Evolutionary conservation across 2,797 vertebrate genomes (phyloP).

Genomic region (Benthosema pterotum): DNA sequence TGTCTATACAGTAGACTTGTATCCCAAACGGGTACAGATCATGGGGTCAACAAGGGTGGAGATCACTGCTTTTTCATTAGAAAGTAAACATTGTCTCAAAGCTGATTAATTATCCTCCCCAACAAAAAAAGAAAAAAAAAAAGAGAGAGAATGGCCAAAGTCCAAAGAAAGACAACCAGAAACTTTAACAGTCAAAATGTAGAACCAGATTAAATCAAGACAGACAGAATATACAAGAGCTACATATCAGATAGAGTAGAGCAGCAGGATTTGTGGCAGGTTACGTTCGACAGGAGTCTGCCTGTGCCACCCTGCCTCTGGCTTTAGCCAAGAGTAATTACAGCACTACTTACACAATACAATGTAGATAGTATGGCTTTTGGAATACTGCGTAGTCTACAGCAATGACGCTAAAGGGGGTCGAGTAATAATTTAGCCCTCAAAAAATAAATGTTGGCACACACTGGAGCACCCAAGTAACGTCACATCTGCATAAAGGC

Average conservation of each 20-base stretch:
- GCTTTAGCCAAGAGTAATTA: not conserved
- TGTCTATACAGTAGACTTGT: not conserved
- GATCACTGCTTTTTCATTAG: not conserved
- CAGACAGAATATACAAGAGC: not conserved
- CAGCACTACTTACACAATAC: not conserved
- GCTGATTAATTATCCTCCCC: not conserved
- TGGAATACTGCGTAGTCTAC: slow-evolving; percentile 29
- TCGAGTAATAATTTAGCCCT: no score
- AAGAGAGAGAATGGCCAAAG: not conserved
- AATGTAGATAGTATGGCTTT: slow-evolving; percentile 34
- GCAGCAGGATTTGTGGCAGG: not conserved
- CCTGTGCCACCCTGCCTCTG: not conserved
- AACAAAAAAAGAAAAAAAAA: not conserved
- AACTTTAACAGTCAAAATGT: not conserved
- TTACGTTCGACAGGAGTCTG: not conserved
- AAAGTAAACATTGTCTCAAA: slow-evolving; percentile 36
- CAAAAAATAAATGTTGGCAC: not conserved
- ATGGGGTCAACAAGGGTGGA: slow-evolving; percentile 4
- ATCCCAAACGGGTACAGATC: not conserved
- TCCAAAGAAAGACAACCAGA: not conserved
- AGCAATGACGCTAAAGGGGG: not conserved
- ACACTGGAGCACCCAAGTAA: not conserved
- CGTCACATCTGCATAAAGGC: no score
- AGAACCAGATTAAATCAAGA: not conserved
- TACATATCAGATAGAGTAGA: slow-evolving; percentile 13